Base-by-base conservation (phyloP, 2,888 invertebrate genomes). In the Ypsolopha scabrella region DNA sequence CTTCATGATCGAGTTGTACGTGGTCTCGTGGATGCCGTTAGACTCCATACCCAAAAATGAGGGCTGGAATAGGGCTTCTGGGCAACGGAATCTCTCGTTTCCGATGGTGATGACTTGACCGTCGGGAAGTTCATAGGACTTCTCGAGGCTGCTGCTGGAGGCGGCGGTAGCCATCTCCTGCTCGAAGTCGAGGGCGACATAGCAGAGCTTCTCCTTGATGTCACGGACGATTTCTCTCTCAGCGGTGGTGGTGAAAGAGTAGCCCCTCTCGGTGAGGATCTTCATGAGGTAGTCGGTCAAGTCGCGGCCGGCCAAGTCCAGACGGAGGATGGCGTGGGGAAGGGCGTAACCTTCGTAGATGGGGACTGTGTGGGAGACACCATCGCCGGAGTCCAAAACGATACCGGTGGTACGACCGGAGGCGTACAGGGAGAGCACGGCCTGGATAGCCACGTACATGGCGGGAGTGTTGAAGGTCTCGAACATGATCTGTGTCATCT, bases 351-450 rank as follows among this genome's bases (percentile, higher is more conserved):
- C 94, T 88, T 97, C 96, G 83, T 97, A 97, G 90, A 97, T 96
- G 77, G 97, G 97, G 55, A 97, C 96, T 51, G 96, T 96, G 91
- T 97, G 97, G 50, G 96, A 96, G 60, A 97, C 97, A 87, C 97
- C 97, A 87, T 97, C 97, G 60, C 97, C 97, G 64, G 96, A 96
- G 88, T 97, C 97, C 72, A 97, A 88, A 58, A 97, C 97, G 82
- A 96, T 96, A 91, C 96, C 96, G 77, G 96, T 96, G 87, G 96
- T 97, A 91, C 96, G 94, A 88, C 97, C 96, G 74, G 96, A 96
- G 59, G 96, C 96, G 87, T 96, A 97, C 80, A 96, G 88, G 44
- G 96, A 96, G 57, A 96, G 90, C 63, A 96, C 96, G 66, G 96
- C 96, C 87, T 96, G 96, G 87, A 96, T 96, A 74, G 96, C 95